These are phyloP conservation scores for Apodemia duryi DNA, from an alignment of 2,888 invertebrate genomes.

Conservation along the genomic window DNA sequence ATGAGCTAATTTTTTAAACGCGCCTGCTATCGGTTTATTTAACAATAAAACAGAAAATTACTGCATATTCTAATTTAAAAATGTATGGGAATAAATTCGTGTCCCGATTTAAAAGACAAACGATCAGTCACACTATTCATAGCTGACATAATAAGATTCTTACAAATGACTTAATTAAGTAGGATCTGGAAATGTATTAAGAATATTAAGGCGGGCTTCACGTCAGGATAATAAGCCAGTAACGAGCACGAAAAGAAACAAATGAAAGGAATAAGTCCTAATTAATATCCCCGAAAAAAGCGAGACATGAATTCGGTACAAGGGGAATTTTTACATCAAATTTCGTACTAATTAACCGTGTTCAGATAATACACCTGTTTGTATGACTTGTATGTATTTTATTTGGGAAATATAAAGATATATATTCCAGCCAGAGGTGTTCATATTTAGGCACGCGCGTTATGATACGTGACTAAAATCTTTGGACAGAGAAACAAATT, in stretches of 20 bases:
- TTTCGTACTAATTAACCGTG: constrained; percentile 4
- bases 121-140: constrained; percentile 4
- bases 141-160: constrained; percentile 14
- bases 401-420: not conserved
- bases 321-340: constrained; percentile 2
- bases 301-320: constrained; percentile 7
- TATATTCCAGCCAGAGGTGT: not conserved
- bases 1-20: too few relatives aligned
- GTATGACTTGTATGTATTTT: not conserved
- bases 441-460: not conserved
- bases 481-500: not conserved
- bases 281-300: constrained; percentile 15
- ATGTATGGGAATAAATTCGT: not conserved
- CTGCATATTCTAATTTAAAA: too few relatives aligned
- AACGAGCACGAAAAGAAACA: constrained; percentile 32
- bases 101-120: not conserved
- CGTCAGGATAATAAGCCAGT: constrained; percentile 30
- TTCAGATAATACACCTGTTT: not conserved
- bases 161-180: constrained; percentile 24
- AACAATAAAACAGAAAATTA: too few relatives aligned
- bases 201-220: constrained; percentile 19
- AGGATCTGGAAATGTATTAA: constrained; percentile 16
- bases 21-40: too few relatives aligned
- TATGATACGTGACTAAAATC: not conserved
- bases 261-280: constrained; percentile 11